Evolutionary conservation across 2,888 invertebrate species (phyloP).

Genomic region (Agrenia bidenticulata): DNA sequence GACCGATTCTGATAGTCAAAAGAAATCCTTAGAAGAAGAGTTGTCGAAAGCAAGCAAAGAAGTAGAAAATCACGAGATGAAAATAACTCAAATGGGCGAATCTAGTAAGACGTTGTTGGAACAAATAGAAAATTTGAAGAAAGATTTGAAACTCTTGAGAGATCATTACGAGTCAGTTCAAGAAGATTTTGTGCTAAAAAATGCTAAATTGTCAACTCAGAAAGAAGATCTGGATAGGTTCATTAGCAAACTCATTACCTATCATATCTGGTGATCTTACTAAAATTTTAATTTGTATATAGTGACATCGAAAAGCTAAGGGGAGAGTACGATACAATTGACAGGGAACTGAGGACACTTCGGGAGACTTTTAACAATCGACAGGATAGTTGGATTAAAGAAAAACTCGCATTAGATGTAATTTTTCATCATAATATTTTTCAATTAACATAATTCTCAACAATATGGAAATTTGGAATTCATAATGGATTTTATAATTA

Average conservation of each 20-base stretch:
- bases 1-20: conserved; percentile 39
- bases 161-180: conserved; percentile 79
- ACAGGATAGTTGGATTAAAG: conserved; percentile 71
- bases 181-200: conserved; percentile 80
- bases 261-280: no score
- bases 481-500: background rate
- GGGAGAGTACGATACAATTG: conserved; percentile 64
- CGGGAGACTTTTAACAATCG: conserved; percentile 67
- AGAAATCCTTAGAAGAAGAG: conserved; percentile 67
- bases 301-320: conserved; percentile 61
- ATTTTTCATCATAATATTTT: conserved; percentile 10
- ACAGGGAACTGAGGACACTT: conserved; percentile 66
- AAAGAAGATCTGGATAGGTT: conserved; percentile 76
- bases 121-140: conserved; percentile 46
- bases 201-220: conserved; percentile 77
- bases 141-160: conserved; percentile 60
- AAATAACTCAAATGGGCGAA: conserved; percentile 46
- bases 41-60: conserved; percentile 70
- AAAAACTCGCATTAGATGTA: conserved; percentile 71
- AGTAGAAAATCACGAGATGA: conserved; percentile 64
- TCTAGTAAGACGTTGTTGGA: conserved; percentile 46
- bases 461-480: background rate
- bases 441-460: background rate
- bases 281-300: no score
- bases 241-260: no score